These are phyloP conservation scores for Norana najaformis DNA, from an alignment of 2,888 invertebrate genomes.

Conservation along the genomic window DNA sequence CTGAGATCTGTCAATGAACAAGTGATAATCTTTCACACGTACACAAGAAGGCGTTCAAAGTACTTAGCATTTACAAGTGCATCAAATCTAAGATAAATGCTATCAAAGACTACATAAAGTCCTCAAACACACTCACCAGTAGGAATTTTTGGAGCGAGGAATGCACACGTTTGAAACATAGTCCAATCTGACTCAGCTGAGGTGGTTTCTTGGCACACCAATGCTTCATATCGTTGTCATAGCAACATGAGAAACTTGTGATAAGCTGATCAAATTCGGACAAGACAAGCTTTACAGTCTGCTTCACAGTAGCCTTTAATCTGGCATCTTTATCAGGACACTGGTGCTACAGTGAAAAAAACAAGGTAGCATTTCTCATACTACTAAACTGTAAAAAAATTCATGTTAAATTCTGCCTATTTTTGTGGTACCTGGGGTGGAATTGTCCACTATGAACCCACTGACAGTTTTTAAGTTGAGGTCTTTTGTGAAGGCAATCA, in stretches of 20 bases:
- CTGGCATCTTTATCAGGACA: neutral
- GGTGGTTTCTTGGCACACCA: constrained; percentile 5
- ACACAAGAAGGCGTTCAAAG: too few species aligned
- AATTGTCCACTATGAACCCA: too few species aligned
- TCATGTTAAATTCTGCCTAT: too few species aligned
- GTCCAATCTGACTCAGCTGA: constrained; percentile 15
- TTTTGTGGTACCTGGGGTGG: too few species aligned
- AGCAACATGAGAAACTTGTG: constrained; percentile 24
- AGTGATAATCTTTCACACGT: too few species aligned
- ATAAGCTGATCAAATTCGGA: constrained; percentile 25
- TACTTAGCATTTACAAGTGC: too few species aligned
- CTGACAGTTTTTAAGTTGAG: too few species aligned
- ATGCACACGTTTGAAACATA: constrained; percentile 21
- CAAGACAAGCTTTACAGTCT: constrained; percentile 18
- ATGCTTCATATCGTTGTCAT: constrained; percentile 25
- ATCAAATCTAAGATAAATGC: neutral
- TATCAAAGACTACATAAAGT: neutral
- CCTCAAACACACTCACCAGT: neutral
- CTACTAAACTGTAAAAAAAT: too few species aligned
- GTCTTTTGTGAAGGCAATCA: too few species aligned
- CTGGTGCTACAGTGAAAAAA: neutral
- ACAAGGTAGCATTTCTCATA: neutral
- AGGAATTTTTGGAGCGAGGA: neutral
- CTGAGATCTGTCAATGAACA: too few species aligned
- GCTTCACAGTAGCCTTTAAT: neutral